Evolutionary conservation across 2,797 vertebrate genomes (phyloP), one percentile per base, ranked within the genome.

Genomic region (Lindbergichthys nudifrons): DNA sequence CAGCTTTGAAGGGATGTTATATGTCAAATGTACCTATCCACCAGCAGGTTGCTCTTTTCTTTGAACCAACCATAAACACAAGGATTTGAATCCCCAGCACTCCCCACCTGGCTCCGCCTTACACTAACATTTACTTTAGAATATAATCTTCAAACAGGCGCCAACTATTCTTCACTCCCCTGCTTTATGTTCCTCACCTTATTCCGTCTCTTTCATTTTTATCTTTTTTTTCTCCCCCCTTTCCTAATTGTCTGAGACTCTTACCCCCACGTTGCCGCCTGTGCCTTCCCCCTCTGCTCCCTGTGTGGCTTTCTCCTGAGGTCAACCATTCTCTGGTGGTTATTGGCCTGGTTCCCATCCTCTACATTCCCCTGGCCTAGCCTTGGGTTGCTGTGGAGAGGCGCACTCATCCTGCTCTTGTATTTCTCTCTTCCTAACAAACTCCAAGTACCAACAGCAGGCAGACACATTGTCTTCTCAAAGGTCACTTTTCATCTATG

Each of bases 381-480:
- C 59, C 43, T 26, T 21, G 36, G 76, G 93, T 93, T 93, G 90
- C 89, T 86, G 85, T 87, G 90, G 89, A 81, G 89, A 86, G 75
- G 73, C 65, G 51, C 50, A 60, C 79, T 83, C 41, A 9, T 74
- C 77, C 82, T 73, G 63, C 60, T 80, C 78, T 57, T 84, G 65
- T 80, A 53, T 84, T 70, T 77, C 39, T 73, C 50, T 21, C 45
- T 69, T 51, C n/a, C 58, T 83, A 59, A 61, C 77, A 84, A 75
- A 72, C 58, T 83, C 62, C 1, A 76, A 86, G 85, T 88, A 78
- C 64, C 87, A 80, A 18, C 70, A 61, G 53, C 47, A 81, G 48
- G 53, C 56, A 68, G 70, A 65, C 39, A 16, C 59, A 51, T 61
- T 73, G 50, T 83, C 77, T 81, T 36, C 54, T 67, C 42, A 64